These are phyloP conservation scores for Lanius collurio DNA, from an alignment of 2,113 vertebrate species.

Conservation along the genomic window DNA sequence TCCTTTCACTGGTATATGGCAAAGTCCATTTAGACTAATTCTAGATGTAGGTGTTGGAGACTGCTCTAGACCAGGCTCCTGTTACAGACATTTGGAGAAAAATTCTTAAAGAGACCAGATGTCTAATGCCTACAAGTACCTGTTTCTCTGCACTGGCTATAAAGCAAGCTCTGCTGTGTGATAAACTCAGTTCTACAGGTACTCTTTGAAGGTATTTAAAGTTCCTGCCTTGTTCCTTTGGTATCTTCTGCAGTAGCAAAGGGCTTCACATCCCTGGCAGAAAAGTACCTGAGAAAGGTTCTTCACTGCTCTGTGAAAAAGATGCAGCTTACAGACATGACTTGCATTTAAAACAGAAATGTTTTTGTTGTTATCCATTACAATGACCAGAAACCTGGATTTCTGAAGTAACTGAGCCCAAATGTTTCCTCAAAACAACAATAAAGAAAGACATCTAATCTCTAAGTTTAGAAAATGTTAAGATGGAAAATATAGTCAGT, in stretches of 20 bases:
- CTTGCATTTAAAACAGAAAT: neutral
- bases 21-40: neutral
- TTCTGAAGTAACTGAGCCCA: neutral
- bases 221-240: neutral
- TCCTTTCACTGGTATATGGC: neutral
- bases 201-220: neutral
- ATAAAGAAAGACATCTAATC: fast-evolving
- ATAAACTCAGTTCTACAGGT: neutral
- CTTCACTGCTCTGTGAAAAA: neutral
- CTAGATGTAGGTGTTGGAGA: neutral
- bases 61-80: neutral
- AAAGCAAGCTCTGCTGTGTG: neutral
- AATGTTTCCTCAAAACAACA: neutral
- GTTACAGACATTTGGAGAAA: neutral
- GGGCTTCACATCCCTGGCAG: neutral
- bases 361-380: neutral
- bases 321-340: neutral
- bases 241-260: neutral
- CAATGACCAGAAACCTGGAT: neutral
- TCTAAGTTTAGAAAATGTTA: neutral
- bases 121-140: neutral
- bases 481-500: neutral
- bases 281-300: neutral
- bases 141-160: neutral
- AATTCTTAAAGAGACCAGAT: neutral